Percentiles rank a stretch among this genome's conserved stretches.
These are phyloP conservation scores for Corvus hawaiiensis DNA, from an alignment of 2,113 vertebrate species.

Conservation along the genomic window DNA sequence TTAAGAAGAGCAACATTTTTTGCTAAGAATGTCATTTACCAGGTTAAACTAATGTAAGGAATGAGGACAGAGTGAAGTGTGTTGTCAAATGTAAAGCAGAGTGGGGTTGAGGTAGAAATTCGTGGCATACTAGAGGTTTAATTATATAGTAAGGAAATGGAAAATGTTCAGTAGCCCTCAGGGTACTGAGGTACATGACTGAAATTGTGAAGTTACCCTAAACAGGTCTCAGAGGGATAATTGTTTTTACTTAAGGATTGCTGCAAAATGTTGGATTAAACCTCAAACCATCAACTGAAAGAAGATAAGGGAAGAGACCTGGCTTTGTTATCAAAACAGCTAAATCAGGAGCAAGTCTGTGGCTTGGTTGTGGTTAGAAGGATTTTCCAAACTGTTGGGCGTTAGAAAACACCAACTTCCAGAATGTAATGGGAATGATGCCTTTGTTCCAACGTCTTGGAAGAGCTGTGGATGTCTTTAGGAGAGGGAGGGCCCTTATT, in stretches of 20 bases:
- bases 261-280: background rate
- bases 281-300: background rate
- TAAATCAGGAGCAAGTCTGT: background rate
- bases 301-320: background rate
- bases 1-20: background rate
- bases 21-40: background rate
- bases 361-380: background rate
- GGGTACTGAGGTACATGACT: background rate
- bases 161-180: background rate
- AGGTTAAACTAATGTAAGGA: background rate
- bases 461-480: background rate
- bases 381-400: background rate
- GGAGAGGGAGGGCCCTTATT: too few relatives aligned
- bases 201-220: background rate
- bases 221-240: background rate
- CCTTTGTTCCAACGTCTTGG: background rate
- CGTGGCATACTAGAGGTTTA: background rate
- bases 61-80: background rate
- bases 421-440: background rate
- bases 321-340: background rate
- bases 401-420: rapidly evolving
- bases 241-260: background rate
- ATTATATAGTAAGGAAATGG: background rate
- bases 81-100: background rate
- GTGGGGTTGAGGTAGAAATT: background rate